phyloP scores from a whole-genome alignment of 1,140 invertebrate species.

The Notospermus geniculatus region DNA sequence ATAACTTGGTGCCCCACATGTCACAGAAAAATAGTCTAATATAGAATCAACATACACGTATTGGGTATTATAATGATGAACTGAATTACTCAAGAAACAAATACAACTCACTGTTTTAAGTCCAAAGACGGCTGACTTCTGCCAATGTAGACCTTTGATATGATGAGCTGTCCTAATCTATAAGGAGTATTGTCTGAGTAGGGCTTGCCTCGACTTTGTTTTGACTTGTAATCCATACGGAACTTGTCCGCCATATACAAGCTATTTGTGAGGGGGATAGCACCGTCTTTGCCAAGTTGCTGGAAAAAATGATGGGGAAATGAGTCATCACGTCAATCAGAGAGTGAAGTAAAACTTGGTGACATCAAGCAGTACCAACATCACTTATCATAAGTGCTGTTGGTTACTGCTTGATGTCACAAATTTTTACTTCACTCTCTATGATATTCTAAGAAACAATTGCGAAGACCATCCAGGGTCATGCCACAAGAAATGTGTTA shows the following conservation, averaged over 20 bases:
- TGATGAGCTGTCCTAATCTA: constrained; percentile 49
- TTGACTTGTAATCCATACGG: constrained; percentile 37
- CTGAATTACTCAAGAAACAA: not conserved
- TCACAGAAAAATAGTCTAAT: no score
- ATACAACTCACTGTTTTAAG: constrained; percentile 18
- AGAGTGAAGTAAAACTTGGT: no score
- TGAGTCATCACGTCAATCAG: no score
- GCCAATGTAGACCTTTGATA: constrained; percentile 46
- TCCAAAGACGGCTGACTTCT: constrained; percentile 11
- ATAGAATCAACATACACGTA: constrained; percentile 7
- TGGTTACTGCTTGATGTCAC: no score
- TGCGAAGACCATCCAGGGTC: not conserved
- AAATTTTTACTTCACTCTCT: not conserved
- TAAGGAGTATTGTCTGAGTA: constrained; percentile 40
- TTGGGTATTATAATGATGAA: not conserved
- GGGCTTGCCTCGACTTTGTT: constrained; percentile 28
- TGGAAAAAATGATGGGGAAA: constrained; percentile 30
- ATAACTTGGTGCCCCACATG: no score
- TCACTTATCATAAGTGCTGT: no score
- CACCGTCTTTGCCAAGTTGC: constrained; percentile 48
- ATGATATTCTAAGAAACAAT: not conserved
- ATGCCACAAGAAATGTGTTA: not conserved
- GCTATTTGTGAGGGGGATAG: constrained; percentile 54
- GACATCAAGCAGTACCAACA: no score
- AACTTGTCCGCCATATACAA: constrained; percentile 47